Conservation (phyloP, 2,797 vertebrate genomes). For the Myripristis jacobus region DNA sequence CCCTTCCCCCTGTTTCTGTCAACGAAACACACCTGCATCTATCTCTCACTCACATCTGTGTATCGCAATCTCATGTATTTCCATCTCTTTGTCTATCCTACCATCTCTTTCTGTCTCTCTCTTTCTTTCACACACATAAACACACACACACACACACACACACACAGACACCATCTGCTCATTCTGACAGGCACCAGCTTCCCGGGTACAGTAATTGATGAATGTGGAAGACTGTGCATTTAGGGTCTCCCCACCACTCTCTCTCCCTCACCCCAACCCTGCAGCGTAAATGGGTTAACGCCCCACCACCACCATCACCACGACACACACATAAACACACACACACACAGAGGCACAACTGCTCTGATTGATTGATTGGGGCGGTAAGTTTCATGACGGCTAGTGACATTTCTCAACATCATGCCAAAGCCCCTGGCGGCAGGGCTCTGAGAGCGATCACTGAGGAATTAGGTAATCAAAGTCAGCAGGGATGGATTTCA, state of each 20-base stretch:
- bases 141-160: constrained; percentile 10
- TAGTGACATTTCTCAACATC: constrained; percentile 77
- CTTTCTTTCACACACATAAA: constrained; percentile 4
- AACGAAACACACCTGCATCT: constrained; percentile 64
- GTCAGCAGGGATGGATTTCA: constrained; percentile 46
- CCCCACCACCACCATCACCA: constrained; percentile 9
- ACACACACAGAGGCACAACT: constrained; percentile 43
- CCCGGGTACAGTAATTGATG: constrained; percentile 73
- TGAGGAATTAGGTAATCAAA: constrained; percentile 75
- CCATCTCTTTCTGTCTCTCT: constrained; percentile 51
- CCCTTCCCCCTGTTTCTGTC: constrained; percentile 13
- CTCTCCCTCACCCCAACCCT: constrained; percentile 38
- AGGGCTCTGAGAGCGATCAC: constrained; percentile 65
- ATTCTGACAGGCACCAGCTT: constrained; percentile 67
- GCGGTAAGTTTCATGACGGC: constrained; percentile 72
- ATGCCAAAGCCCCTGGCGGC: constrained; percentile 70
- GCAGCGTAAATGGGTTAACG: constrained; percentile 40
- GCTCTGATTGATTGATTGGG: constrained; percentile 78
- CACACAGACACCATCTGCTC: constrained; percentile 64
- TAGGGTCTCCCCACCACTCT: constrained; percentile 61
- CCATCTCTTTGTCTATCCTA: constrained; percentile 58
- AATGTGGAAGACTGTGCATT: constrained; percentile 71
- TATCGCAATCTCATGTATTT: constrained; percentile 63
- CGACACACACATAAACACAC: constrained; percentile 38
- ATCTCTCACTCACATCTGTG: constrained; percentile 67